phyloP scores from a whole-genome alignment of 1,140 invertebrate genomes.

The Musca domestica region DNA sequence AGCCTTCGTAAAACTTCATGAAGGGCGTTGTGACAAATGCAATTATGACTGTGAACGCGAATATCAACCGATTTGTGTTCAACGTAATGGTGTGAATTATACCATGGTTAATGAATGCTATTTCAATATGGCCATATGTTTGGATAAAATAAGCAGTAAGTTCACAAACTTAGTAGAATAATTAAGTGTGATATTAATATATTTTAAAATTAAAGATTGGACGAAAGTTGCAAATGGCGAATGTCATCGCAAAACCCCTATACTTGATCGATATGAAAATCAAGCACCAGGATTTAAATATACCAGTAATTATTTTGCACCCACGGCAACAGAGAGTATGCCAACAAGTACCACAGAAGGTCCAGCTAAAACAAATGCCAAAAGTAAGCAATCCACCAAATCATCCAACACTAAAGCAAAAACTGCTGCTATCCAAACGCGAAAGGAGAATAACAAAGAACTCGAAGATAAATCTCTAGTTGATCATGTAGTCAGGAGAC shows the following conservation, averaged over 20 bases:
- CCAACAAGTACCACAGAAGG: background rate
- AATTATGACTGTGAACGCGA: constrained; percentile 36
- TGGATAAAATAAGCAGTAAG: constrained; percentile 29
- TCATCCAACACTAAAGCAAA: too few relatives aligned
- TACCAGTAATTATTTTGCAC: background rate
- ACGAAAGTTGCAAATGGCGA: background rate
- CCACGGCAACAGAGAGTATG: background rate
- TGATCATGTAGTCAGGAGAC: background rate
- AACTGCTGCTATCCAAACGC: too few relatives aligned
- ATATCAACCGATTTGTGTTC: constrained; percentile 42
- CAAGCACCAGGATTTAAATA: background rate
- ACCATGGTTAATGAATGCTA: constrained; percentile 48
- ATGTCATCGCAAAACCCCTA: background rate
- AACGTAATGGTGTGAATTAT: constrained; percentile 37
- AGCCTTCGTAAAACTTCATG: constrained; percentile 27
- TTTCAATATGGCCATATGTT: constrained; percentile 40
- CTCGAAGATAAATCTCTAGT: background rate
- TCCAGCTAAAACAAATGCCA: background rate
- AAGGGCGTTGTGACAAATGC: constrained; percentile 38
- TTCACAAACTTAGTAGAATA: background rate
- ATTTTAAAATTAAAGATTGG: background rate
- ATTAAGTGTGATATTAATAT: background rate
- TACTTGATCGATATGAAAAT: background rate
- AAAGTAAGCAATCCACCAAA: too few relatives aligned
- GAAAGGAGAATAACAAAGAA: too few relatives aligned